These are phyloP conservation scores for Trichonephila clavipes DNA, from an alignment of 1,140 invertebrate genomes.

Conservation along the genomic window DNA sequence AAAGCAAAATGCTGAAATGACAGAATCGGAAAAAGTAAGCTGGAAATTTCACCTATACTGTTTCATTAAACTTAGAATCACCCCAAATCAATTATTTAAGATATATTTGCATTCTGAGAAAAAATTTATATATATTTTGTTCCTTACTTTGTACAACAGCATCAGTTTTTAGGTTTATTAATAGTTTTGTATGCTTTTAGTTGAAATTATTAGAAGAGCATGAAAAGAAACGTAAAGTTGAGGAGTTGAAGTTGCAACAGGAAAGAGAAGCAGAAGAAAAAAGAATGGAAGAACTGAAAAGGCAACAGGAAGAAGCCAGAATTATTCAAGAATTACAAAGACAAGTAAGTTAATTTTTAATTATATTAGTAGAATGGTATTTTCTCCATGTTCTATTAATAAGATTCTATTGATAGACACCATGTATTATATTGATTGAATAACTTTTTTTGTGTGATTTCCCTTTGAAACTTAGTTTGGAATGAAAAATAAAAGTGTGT, in stretches of 20 bases:
- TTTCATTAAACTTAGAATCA: not conserved
- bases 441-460: no score
- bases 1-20: slow-evolving; percentile 47
- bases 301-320: slow-evolving; percentile 68
- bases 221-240: slow-evolving; percentile 68
- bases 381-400: not conserved
- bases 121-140: not conserved
- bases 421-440: no score
- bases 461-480: no score
- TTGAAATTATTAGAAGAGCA: slow-evolving; percentile 79
- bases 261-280: slow-evolving; percentile 78
- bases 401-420: no score
- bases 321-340: slow-evolving; percentile 44
- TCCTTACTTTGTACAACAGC: not conserved
- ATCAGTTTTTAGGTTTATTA: not conserved
- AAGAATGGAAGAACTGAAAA: slow-evolving; percentile 77
- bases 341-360: not conserved
- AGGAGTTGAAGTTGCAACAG: slow-evolving; percentile 78
- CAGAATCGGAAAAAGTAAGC: slow-evolving; percentile 57
- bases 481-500: no score
- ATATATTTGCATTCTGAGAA: not conserved
- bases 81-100: not conserved
- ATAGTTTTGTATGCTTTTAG: slow-evolving; percentile 67
- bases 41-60: not conserved
- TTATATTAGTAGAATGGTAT: not conserved